phyloP scores from a whole-genome alignment of 2,797 vertebrate species.

The Periparus ater region DNA sequence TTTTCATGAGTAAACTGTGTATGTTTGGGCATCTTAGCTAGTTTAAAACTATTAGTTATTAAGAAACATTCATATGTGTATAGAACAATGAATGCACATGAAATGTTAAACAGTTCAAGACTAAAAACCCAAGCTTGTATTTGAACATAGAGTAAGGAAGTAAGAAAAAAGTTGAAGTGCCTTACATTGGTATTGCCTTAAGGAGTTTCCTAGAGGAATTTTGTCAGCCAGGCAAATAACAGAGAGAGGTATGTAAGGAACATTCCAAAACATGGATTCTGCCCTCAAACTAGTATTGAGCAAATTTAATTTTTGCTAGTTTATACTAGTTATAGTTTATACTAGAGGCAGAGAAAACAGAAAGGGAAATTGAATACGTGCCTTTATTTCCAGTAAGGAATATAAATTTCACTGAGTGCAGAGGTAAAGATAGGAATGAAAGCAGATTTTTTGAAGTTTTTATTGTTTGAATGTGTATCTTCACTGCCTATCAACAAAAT shows the following conservation, averaged over 20 bases:
- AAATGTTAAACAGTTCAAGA: not conserved
- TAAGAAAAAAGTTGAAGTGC: not conserved
- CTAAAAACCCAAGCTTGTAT: not conserved
- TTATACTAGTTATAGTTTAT: not conserved
- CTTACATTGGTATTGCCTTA: not conserved
- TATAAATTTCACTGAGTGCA: not conserved
- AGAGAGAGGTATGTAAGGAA: not conserved
- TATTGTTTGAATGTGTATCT: not conserved
- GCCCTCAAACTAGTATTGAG: not conserved
- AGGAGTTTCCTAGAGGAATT: not conserved
- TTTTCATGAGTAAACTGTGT: slow-evolving; percentile 59
- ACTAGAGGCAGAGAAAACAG: not conserved
- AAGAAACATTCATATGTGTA: not conserved
- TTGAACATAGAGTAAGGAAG: not conserved
- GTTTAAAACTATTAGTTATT: slow-evolving; percentile 24
- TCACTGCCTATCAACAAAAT: not conserved
- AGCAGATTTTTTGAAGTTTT: not conserved
- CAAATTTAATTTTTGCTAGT: not conserved
- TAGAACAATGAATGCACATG: not conserved
- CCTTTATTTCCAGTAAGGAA: not conserved
- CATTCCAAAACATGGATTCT: not conserved
- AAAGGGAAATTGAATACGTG: not conserved
- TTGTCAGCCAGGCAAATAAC: not conserved
- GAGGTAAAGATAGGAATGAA: not conserved
- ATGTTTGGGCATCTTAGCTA: slow-evolving; percentile 12